Evolutionary conservation across 2,113 vertebrate species (phyloP).

Genomic region (Ivindomyrus marchei): DNA sequence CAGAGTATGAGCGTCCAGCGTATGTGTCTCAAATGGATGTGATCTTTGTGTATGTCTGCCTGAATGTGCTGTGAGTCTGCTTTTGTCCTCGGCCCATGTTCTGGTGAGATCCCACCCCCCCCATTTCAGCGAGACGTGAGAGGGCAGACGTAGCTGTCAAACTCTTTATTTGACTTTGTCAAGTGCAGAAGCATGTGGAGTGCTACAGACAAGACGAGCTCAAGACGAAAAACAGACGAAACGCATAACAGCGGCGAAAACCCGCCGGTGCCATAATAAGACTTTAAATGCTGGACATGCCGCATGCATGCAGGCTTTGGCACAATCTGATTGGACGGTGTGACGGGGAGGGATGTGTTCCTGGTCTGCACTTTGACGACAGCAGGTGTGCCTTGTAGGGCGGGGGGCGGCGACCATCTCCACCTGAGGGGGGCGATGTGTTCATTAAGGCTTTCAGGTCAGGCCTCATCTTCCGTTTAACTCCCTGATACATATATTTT

Average conservation of each 20-base stretch:
- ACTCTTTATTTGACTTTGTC: slow-evolving; percentile 71
- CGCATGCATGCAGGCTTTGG: slow-evolving; percentile 32
- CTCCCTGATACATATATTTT: neutral
- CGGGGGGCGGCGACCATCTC: neutral
- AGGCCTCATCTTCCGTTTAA: neutral
- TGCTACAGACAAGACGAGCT: slow-evolving; percentile 45
- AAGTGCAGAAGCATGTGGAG: slow-evolving; percentile 65
- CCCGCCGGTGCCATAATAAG: slow-evolving; percentile 18
- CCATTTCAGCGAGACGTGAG: neutral
- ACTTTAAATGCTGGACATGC: slow-evolving; percentile 9
- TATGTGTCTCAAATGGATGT: neutral
- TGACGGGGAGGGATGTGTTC: neutral
- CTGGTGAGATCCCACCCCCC: neutral
- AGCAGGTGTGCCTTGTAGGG: neutral
- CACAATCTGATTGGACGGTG: slow-evolving; percentile 18
- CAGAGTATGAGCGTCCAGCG: neutral
- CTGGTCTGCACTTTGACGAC: neutral
- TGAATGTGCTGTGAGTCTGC: neutral
- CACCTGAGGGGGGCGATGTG: neutral
- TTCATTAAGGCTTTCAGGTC: neutral
- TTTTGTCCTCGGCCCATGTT: neutral
- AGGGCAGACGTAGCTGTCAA: slow-evolving; percentile 53
- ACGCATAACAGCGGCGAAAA: slow-evolving; percentile 7
- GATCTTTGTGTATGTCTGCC: neutral
- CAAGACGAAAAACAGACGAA: slow-evolving; percentile 21